These are phyloP conservation scores for Callithrix jacchus DNA, from an alignment of 2,113 vertebrate species.

Conservation along the genomic window DNA sequence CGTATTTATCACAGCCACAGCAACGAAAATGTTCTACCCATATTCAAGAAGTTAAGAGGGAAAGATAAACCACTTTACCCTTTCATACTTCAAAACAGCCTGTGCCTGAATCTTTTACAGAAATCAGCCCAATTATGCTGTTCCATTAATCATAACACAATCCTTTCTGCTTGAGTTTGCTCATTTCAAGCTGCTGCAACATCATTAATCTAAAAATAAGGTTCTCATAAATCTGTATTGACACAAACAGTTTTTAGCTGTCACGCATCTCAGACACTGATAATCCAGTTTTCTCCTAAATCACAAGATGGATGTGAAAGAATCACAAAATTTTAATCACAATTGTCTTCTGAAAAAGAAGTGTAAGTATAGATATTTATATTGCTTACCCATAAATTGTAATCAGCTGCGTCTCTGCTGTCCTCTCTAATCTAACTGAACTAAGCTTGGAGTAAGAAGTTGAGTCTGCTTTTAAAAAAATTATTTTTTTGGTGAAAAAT, in stretches of 20 bases:
- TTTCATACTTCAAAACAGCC: slow-evolving; percentile 45
- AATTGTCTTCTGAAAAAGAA: slow-evolving; percentile 52
- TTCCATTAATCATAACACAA: neutral
- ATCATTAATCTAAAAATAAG: slow-evolving; percentile 66
- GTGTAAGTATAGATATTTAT: neutral
- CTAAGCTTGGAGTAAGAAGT: slow-evolving; percentile 54
- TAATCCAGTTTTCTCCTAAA: slow-evolving; percentile 39
- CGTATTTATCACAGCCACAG: neutral
- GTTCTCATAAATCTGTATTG: neutral
- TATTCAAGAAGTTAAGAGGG: neutral
- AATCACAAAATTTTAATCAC: slow-evolving; percentile 15
- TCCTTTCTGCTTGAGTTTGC: slow-evolving; percentile 63
- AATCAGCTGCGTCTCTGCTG: slow-evolving; percentile 40
- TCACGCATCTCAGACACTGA: slow-evolving; percentile 8
- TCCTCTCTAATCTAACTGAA: slow-evolving; percentile 56
- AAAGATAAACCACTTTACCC: neutral
- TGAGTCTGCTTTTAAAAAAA: neutral
- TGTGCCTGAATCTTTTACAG: neutral
- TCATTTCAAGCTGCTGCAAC: slow-evolving; percentile 56
- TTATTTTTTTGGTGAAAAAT: slow-evolving; percentile 36
- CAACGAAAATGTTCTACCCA: neutral
- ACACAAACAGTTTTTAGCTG: neutral
- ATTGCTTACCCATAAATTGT: slow-evolving; percentile 79
- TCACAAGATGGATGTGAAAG: slow-evolving; percentile 30
- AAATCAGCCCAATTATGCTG: slow-evolving; percentile 58